Evolutionary conservation across 2,797 vertebrate genomes (phyloP).

Genomic region (Galagoides demidoff): DNA sequence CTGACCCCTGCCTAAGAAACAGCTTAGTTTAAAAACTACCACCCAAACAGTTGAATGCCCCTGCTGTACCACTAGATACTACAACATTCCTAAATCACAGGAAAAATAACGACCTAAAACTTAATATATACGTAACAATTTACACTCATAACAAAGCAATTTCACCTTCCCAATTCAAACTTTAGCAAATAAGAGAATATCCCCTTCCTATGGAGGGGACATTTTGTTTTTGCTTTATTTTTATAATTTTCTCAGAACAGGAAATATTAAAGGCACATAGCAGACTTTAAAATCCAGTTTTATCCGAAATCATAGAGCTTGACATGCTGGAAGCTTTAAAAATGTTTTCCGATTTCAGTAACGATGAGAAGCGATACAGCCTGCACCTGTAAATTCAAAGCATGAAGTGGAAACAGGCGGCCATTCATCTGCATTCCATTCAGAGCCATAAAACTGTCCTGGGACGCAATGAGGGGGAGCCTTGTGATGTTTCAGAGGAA

Average conservation of each 20-base stretch:
- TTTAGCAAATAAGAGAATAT: neutral
- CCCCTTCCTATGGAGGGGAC: slow-evolving; percentile 38
- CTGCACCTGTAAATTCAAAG: slow-evolving; percentile 83
- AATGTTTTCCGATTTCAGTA: slow-evolving; percentile 83
- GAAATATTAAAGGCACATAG: slow-evolving; percentile 78
- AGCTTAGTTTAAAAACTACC: slow-evolving; percentile 31
- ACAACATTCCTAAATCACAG: neutral
- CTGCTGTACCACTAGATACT: slow-evolving; percentile 50
- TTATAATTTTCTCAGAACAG: slow-evolving; percentile 76
- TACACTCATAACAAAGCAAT: slow-evolving; percentile 10
- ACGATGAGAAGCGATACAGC: slow-evolving; percentile 74
- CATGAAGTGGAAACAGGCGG: slow-evolving; percentile 79
- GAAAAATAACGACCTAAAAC: neutral
- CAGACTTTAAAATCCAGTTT: slow-evolving; percentile 83
- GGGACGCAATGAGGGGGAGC: neutral
- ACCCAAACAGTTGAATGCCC: slow-evolving; percentile 58
- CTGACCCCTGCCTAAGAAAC: slow-evolving; percentile 12
- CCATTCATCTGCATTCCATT: slow-evolving; percentile 68
- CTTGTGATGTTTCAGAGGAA: slow-evolving; percentile 23
- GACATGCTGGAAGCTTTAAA: slow-evolving; percentile 75
- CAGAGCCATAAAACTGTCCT: slow-evolving; percentile 75
- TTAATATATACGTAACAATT: neutral
- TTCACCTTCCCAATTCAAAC: neutral
- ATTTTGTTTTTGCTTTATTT: slow-evolving; percentile 74
- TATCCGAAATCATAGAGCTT: slow-evolving; percentile 79